Base-by-base conservation (phyloP, 2,888 invertebrate species). In the Sesia bembeciformis region DNA sequence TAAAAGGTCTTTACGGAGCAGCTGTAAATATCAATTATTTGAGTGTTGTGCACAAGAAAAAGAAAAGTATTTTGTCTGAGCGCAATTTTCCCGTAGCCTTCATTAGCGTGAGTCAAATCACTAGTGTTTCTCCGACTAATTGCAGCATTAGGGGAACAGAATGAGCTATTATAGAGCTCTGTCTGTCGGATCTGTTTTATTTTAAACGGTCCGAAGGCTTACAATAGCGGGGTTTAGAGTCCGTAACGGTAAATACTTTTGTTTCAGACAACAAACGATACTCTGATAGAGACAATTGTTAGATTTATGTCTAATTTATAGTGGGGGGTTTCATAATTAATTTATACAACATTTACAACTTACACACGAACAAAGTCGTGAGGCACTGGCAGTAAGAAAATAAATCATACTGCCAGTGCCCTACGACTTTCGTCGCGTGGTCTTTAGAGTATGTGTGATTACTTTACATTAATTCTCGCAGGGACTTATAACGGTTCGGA, bases 21-120 rank as follows among this genome's bases (percentile, higher is more conserved):
- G 64, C 66, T 68, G 71, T 76, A 74, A 78, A 78, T 77, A 77
- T 71, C 70, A 78, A 77, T 77, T 74, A 70, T 68, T 69, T 68
- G 60, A 59, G 67, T 73, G 69, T 72, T 75, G 39, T 74, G 67
- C 63, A 67, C 63, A 59, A 62, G 62, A 65, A 67, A 68, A 69
- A 76, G 66, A 72, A 71, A 23, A 72, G 64, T 67, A 54, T 58
- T 56, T 56, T 58, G 42, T 62, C 60, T 56, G 64, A 56, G 66
- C 59, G 67, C 68, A 74, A 77, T 83, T 69, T 81, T 77, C 73
- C 75, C 72, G 77, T 73, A 62, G 63, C 74, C 71, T 82, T 84
- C 82, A 83, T 85, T 84, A 84, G 73, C 63, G 72, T 69, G 64
- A 73, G 79, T 84, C 81, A 83, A 86, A 85, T 84, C 74, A 72